Evolutionary conservation across 2,113 vertebrate species (phyloP).

Genomic region (Brienomyrus brachyistius): DNA sequence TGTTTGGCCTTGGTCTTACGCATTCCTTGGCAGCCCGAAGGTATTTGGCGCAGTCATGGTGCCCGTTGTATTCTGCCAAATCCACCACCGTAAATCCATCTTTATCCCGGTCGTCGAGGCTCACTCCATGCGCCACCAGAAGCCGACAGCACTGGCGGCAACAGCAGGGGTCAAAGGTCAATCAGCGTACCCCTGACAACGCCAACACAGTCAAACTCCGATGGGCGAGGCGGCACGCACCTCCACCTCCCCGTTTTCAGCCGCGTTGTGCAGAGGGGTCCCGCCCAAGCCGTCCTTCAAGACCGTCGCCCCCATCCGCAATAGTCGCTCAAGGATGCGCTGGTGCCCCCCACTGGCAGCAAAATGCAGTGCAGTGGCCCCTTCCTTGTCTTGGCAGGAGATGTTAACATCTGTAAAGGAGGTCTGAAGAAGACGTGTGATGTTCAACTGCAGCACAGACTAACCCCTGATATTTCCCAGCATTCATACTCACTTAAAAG

Average conservation of each 20-base stretch:
- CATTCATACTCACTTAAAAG: neutral
- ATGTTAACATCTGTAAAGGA: constrained; percentile 59
- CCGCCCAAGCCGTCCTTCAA: constrained; percentile 71
- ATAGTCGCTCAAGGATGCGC: constrained; percentile 64
- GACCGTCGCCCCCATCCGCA: constrained; percentile 62
- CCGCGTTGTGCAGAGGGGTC: constrained; percentile 75
- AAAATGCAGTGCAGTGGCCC: constrained; percentile 74
- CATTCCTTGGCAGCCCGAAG: constrained; percentile 53
- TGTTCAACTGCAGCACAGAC: neutral
- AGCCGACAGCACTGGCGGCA: constrained; percentile 67
- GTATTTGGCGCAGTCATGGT: constrained; percentile 64
- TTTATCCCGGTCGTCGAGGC: constrained; percentile 56
- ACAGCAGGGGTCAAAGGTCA: constrained; percentile 10
- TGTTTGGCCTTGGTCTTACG: constrained; percentile 47
- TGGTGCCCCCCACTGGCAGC: constrained; percentile 74
- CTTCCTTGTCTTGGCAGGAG: constrained; percentile 62
- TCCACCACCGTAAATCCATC: constrained; percentile 69
- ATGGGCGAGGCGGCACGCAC: constrained; percentile 37
- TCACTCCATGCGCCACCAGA: constrained; percentile 57
- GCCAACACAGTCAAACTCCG: neutral
- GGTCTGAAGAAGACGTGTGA: constrained; percentile 45
- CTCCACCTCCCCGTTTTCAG: constrained; percentile 74
- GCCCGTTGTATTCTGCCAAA: constrained; percentile 70
- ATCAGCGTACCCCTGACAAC: neutral
- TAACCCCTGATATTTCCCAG: neutral